A percentile compares a stretch with the other conserved stretches of the same genome.
Conservation (phyloP, 2,113 vertebrate species). For the Apteryx owenii region DNA sequence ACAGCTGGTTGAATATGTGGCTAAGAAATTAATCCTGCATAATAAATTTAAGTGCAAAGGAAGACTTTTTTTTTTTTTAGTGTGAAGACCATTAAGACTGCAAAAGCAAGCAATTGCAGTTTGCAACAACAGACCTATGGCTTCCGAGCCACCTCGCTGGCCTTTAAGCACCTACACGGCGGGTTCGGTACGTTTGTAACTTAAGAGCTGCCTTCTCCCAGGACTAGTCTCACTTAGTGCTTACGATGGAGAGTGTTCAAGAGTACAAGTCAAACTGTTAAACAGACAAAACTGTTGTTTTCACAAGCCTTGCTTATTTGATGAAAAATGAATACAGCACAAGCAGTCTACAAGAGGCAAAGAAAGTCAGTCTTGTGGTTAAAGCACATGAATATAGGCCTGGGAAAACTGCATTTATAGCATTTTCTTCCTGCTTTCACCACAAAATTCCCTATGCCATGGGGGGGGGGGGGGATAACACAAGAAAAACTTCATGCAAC, state of each 20-base stretch:
- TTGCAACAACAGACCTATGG: not conserved
- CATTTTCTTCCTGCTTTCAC: not conserved
- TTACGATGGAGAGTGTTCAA: not conserved
- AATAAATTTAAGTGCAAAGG: not conserved
- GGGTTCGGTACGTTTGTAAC: not conserved
- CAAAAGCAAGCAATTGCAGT: not conserved
- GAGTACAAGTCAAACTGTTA: not conserved
- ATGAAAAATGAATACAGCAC: accelerated
- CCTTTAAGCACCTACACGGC: not conserved
- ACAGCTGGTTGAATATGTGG: accelerated
- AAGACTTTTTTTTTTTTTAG: not conserved
- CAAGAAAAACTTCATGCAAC: not conserved
- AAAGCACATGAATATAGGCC: not conserved
- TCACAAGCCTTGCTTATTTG: not conserved
- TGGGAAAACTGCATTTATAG: not conserved
- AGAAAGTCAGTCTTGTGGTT: not conserved
- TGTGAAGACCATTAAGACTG: not conserved
- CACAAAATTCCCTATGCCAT: not conserved
- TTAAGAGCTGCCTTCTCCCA: not conserved
- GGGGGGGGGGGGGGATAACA: not conserved
- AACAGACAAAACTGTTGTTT: not conserved
- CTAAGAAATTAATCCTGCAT: not conserved
- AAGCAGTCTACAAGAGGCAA: not conserved
- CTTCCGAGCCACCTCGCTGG: not conserved
- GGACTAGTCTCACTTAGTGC: not conserved